A percentile compares a stretch with the other conserved stretches of the same genome.
Conservation (phyloP, 2,888 invertebrate genomes). For the Notocelia uddmanniana region DNA sequence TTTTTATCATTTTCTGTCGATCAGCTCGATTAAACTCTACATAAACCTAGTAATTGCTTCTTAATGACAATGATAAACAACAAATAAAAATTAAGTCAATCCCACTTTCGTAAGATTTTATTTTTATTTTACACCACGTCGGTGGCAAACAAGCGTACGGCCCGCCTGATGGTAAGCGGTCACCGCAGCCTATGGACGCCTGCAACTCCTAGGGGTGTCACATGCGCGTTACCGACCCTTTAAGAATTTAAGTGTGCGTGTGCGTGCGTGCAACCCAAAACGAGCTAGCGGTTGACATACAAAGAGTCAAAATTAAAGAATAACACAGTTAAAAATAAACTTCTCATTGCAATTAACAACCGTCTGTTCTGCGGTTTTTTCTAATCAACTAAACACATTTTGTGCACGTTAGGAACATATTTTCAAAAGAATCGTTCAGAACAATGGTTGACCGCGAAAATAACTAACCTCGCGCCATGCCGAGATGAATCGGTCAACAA, state of each 20-base stretch:
- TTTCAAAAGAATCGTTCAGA: conserved; percentile 59
- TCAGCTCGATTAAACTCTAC: not conserved
- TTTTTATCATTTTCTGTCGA: not conserved
- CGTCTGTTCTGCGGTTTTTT: conserved; percentile 59
- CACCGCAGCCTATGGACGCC: no score
- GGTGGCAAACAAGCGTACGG: no score
- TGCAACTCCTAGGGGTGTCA: no score
- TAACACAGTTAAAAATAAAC: conserved; percentile 20
- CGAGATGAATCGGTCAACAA: conserved; percentile 70
- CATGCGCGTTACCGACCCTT: no score
- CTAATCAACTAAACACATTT: conserved; percentile 62
- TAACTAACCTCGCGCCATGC: conserved; percentile 55
- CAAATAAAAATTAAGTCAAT: no score
- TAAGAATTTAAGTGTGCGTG: no score
- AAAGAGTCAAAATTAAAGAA: conserved; percentile 12
- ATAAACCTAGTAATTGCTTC: not conserved
- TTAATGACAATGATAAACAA: no score
- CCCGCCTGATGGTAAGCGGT: no score
- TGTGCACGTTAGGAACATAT: conserved; percentile 53
- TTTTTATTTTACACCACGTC: no score
- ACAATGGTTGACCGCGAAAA: conserved; percentile 69
- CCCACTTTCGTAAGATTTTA: conserved; percentile 9
- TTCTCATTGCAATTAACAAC: conserved; percentile 32
- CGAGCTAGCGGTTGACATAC: conserved; percentile 1
- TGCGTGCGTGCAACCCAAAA: not conserved